phyloP scores from a whole-genome alignment of 1,140 invertebrate genomes.

The Pararge aegeria region DNA sequence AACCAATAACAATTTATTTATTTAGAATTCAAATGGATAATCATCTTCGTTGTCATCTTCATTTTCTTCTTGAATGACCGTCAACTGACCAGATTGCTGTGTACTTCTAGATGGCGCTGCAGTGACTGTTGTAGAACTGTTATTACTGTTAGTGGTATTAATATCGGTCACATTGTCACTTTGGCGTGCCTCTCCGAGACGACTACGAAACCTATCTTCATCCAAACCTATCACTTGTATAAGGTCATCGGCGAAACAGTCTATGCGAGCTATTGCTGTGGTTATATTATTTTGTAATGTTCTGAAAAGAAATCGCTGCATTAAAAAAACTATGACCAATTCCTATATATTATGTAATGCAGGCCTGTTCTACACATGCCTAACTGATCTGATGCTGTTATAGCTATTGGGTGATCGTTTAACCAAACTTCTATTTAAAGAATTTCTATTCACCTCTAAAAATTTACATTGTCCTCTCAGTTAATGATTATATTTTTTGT shows the following conservation, averaged over 20 bases:
- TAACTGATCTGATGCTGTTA: no score
- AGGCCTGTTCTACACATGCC: no score
- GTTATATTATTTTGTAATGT: constrained; percentile 42
- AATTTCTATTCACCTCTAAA: no score
- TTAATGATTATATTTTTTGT: no score
- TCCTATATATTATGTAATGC: no score
- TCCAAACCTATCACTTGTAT: constrained; percentile 47
- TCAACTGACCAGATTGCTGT: constrained; percentile 24
- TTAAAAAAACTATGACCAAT: neutral
- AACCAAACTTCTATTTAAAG: no score
- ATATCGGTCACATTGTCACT: neutral
- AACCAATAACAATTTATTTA: no score
- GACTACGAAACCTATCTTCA: constrained; percentile 37
- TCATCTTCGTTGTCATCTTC: constrained; percentile 48
- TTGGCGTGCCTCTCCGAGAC: constrained; percentile 28
- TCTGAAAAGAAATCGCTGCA: constrained; percentile 35
- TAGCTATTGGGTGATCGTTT: no score
- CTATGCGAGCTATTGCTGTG: constrained; percentile 41
- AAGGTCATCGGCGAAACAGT: constrained; percentile 48
- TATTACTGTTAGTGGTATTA: neutral
- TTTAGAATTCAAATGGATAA: constrained; percentile 52
- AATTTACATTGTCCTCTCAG: no score
- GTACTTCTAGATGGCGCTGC: neutral
- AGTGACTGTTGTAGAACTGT: neutral
- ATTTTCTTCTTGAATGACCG: constrained; percentile 51